A percentile compares a stretch with the other conserved stretches of the same genome.
Evolutionary conservation across 2,888 invertebrate species (phyloP).

Genomic region (Eristalis pertinax): DNA sequence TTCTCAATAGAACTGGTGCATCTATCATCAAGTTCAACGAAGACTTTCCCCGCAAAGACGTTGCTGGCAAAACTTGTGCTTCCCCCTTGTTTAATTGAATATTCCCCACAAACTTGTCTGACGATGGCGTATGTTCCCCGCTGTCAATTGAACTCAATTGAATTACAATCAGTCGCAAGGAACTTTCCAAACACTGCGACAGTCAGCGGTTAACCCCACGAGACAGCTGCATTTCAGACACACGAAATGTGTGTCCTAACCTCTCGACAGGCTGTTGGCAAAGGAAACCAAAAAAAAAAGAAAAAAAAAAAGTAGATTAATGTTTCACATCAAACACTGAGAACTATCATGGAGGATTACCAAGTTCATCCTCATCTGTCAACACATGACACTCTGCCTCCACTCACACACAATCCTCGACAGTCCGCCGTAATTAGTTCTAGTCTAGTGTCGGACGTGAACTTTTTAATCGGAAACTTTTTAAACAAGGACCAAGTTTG

Average conservation of each 20-base stretch:
- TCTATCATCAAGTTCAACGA: too few relatives aligned
- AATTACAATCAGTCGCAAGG: too few relatives aligned
- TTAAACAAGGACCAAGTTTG: slow-evolving; percentile 53
- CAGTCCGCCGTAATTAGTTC: background rate
- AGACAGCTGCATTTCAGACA: background rate
- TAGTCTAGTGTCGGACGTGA: background rate
- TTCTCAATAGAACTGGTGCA: too few relatives aligned
- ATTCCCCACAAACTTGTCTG: too few relatives aligned
- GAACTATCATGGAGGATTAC: background rate
- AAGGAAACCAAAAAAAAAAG: background rate
- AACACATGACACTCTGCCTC: background rate
- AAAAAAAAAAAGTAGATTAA: background rate
- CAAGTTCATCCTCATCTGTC: background rate
- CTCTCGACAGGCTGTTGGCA: background rate
- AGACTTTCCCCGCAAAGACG: too few relatives aligned
- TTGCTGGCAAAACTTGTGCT: too few relatives aligned
- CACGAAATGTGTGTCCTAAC: background rate
- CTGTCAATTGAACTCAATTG: too few relatives aligned
- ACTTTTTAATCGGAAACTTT: slow-evolving; percentile 18
- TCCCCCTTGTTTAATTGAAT: too few relatives aligned
- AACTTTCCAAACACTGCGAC: too few relatives aligned
- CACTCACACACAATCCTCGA: background rate
- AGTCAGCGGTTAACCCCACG: too few relatives aligned
- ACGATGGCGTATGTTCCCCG: too few relatives aligned
- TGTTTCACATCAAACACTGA: background rate